Percentiles rank a stretch among this genome's conserved stretches.
These are phyloP conservation scores for Diplolepis rosae DNA, from an alignment of 2,888 invertebrate genomes.

Conservation along the genomic window DNA sequence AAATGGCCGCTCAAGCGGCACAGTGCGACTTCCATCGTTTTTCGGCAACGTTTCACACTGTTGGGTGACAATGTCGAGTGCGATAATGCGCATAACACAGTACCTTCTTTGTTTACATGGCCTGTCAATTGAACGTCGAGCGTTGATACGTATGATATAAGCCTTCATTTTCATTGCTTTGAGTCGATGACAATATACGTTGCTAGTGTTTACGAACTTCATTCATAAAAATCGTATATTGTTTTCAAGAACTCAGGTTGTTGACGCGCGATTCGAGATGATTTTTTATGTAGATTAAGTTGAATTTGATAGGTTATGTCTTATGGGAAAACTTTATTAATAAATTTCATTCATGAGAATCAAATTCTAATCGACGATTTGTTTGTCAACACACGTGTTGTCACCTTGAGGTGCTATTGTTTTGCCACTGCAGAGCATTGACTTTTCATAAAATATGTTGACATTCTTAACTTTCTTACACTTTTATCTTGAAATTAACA, in stretches of 20 bases:
- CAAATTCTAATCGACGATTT: background rate
- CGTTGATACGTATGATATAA: background rate
- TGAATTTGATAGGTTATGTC: background rate
- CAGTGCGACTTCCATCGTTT: conserved; percentile 7
- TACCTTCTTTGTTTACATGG: conserved; percentile 7
- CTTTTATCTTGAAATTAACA: too few relatives aligned
- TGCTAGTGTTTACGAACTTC: conserved; percentile 31
- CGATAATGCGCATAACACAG: conserved; percentile 15
- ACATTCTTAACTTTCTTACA: too few relatives aligned
- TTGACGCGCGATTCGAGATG: background rate
- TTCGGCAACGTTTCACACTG: conserved; percentile 9
- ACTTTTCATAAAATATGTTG: background rate
- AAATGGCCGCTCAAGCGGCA: conserved; percentile 54
- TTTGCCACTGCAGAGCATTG: conserved; percentile 7
- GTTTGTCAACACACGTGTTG: conserved; percentile 20
- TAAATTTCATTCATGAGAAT: conserved; percentile 12
- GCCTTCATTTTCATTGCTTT: conserved; percentile 7
- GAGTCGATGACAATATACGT: conserved; percentile 42
- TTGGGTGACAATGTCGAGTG: background rate
- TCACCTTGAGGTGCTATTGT: conserved; percentile 6
- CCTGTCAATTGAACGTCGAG: background rate
- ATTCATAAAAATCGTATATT: conserved; percentile 58
- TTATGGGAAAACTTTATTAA: background rate
- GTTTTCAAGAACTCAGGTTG: conserved; percentile 48
- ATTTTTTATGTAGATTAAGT: background rate